Evolutionary conservation across 2,888 invertebrate species (phyloP), one percentile per base, ranked within the genome.

Genomic region (Cataglyphis rosenhaueri): DNA sequence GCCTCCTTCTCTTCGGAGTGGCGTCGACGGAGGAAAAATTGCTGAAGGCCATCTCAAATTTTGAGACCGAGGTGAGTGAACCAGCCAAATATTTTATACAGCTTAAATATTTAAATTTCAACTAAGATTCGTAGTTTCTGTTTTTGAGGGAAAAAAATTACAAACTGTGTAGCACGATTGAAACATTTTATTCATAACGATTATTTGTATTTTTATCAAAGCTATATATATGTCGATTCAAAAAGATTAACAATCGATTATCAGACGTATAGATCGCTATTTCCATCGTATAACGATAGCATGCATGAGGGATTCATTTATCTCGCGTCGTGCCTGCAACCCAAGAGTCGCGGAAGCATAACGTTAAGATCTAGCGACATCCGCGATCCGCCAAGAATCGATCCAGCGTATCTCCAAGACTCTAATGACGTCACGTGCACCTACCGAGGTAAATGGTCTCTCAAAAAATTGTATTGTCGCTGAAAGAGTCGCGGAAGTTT

Each of bases 331-430:
- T 97, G 97, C 86, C 92, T 96, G 86, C 96, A 97, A 91, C 97
- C 98, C 0, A 95, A 95, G 68, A 97, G 97, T 84, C 95, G 96
- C 75, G 98, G 98, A 0, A 94, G 93, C 3, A 94, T 98, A 4
- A 95, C 95, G 1, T 92, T 98, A 0, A 93, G 93, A 18, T 96
- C 96, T 52, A 92, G 94, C 41, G 96, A 96, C 90, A 96, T 97
- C 9, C 93, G 95, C 0, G 95, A 95, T 12, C 95, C 96, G 29
- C 97, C 97, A 0, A 92, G 95, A 0, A 97, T 98, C 57, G 96
- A 98, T 92, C 97, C 97, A 0, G 97, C 97, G 85, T 98, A 98
- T 92, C 94, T 98, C 84, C 94, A 96, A 55, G 94, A 96, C 3
- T 92, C 94, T 1, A 94, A 95, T 64, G 98, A 98, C 92, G 93